phyloP scores from a whole-genome alignment of 2,797 vertebrate species.

The Oreortyx pictus region DNA sequence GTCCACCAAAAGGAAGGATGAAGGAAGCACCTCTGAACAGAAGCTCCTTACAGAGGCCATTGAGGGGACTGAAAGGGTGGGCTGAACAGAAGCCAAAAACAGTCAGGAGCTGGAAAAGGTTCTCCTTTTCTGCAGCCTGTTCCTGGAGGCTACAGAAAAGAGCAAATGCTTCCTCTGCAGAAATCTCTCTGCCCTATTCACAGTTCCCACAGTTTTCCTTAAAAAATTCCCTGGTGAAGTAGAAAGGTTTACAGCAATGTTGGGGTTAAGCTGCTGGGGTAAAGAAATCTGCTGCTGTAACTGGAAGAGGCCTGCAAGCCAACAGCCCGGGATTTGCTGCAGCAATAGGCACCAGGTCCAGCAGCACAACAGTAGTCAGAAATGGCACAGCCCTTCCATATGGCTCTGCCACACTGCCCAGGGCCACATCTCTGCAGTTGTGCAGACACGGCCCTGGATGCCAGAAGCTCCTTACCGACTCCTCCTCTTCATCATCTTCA shows the following conservation, averaged over 20 bases:
- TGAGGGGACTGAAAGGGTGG: background rate
- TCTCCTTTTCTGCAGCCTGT: background rate
- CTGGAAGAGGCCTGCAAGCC: background rate
- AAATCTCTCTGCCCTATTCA: background rate
- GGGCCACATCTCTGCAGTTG: background rate
- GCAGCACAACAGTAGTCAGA: accelerated
- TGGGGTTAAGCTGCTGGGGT: background rate
- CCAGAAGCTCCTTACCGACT: conserved; percentile 71
- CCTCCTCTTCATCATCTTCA: conserved; percentile 89
- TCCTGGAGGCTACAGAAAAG: background rate
- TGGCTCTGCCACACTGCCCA: accelerated
- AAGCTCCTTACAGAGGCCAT: background rate
- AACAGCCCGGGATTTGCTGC: background rate
- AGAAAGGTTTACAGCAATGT: background rate
- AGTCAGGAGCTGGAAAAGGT: background rate
- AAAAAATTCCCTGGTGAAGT: background rate
- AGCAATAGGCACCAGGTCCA: accelerated
- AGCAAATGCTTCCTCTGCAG: background rate
- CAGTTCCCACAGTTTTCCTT: background rate
- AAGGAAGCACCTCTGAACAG: background rate
- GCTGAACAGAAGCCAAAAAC: background rate
- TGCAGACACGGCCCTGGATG: background rate
- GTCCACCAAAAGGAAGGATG: background rate
- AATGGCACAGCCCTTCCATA: accelerated
- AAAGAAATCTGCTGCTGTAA: background rate